A percentile compares a stretch with the other conserved stretches of the same genome.
Evolutionary conservation across 2,113 vertebrate genomes (phyloP).

Genomic region (Odontesthes bonariensis): DNA sequence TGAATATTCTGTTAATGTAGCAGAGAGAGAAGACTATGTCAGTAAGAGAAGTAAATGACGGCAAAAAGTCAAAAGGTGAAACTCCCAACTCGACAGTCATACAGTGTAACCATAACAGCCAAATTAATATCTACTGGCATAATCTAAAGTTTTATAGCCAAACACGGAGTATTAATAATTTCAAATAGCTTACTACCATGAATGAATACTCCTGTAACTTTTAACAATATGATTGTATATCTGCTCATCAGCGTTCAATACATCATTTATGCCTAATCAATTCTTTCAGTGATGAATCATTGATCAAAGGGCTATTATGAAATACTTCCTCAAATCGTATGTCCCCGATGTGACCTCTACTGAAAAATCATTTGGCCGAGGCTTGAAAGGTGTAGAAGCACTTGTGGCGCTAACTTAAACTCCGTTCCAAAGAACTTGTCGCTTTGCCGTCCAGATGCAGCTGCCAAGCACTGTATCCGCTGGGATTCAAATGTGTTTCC

Average conservation of each 20-base stretch:
- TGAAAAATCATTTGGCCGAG: conserved; percentile 64
- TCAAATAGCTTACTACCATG: conserved; percentile 60
- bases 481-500: conserved; percentile 82
- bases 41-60: conserved; percentile 60
- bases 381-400: conserved; percentile 37
- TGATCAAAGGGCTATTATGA: conserved; percentile 72
- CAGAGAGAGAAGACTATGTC: conserved; percentile 43
- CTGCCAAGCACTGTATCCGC: conserved; percentile 60
- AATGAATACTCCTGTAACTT: conserved; percentile 64
- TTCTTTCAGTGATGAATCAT: conserved; percentile 72
- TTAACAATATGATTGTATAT: conserved; percentile 71
- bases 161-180: conserved; percentile 64
- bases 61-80: conserved; percentile 54
- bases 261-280: conserved; percentile 78
- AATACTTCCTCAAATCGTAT: conserved; percentile 71
- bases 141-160: conserved; percentile 45
- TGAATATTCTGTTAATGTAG: conserved; percentile 79
- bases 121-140: conserved; percentile 13
- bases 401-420: conserved; percentile 65
- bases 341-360: conserved; percentile 62
- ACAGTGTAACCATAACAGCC: conserved; percentile 18
- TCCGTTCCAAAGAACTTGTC: conserved; percentile 63
- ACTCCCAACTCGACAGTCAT: conserved; percentile 19
- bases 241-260: conserved; percentile 68
- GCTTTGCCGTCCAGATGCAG: conserved; percentile 53